These are phyloP conservation scores for Cryptoblepharus egeriae DNA, from an alignment of 2,797 vertebrate genomes.

Conservation along the genomic window DNA sequence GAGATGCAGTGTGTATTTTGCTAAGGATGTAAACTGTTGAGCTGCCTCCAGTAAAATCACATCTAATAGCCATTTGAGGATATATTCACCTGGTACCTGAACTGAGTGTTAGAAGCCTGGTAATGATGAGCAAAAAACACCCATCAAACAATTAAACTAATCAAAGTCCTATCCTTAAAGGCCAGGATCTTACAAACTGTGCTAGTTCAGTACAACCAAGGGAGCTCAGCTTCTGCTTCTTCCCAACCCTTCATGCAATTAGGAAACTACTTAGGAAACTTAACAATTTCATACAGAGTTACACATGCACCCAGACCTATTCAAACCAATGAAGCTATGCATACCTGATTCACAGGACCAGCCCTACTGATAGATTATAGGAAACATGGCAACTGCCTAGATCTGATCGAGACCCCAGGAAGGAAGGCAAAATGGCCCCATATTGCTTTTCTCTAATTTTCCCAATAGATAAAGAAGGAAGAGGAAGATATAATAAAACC, in stretches of 20 bases:
- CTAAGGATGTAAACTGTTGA: slow-evolving; percentile 35
- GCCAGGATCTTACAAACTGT: not conserved
- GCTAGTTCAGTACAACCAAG: not conserved
- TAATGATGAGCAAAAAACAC: not conserved
- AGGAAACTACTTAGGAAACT: not conserved
- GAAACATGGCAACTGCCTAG: too few relatives aligned
- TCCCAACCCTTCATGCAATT: too few relatives aligned
- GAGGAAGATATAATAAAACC: too few relatives aligned
- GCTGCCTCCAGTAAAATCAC: slow-evolving; percentile 30
- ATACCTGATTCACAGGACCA: not conserved
- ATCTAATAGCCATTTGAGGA: not conserved
- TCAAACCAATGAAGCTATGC: not conserved
- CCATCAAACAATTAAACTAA: not conserved
- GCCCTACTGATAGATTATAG: too few relatives aligned
- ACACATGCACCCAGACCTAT: not conserved
- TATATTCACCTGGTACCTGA: fast-evolving
- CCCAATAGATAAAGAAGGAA: too few relatives aligned
- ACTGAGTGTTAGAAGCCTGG: slow-evolving; percentile 16
- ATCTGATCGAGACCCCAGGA: too few relatives aligned
- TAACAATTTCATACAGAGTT: not conserved
- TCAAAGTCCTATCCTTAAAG: not conserved
- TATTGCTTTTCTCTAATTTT: too few relatives aligned
- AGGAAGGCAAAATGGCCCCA: too few relatives aligned
- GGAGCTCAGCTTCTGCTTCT: not conserved
- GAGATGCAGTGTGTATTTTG: not conserved